Evolutionary conservation across 2,888 invertebrate species (phyloP).

Genomic region (Orthosia cruda): DNA sequence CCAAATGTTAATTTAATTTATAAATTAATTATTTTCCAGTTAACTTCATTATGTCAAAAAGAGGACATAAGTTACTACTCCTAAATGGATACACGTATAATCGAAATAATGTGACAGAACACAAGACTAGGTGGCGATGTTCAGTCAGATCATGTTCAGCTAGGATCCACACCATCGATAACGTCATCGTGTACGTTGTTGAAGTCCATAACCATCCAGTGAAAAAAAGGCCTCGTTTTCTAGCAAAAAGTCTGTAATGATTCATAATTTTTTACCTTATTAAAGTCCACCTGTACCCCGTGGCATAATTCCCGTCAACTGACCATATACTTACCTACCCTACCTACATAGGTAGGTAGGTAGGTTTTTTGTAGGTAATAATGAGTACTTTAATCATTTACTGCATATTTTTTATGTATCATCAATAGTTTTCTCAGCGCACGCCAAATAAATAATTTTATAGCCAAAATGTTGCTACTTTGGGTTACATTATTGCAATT

Average conservation of each 20-base stretch:
- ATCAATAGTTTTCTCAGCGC: too few species aligned
- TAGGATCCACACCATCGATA: constrained; percentile 72
- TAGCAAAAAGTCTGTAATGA: background rate
- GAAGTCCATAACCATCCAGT: constrained; percentile 59
- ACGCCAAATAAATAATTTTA: too few species aligned
- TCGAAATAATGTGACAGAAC: constrained; percentile 63
- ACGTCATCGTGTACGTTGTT: constrained; percentile 36
- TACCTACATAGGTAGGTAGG: too few species aligned
- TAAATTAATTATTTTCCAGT: background rate
- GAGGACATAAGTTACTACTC: constrained; percentile 66
- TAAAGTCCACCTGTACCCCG: too few species aligned
- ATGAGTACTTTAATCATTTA: too few species aligned
- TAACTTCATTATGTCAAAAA: constrained; percentile 5
- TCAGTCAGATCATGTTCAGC: constrained; percentile 71
- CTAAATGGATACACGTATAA: constrained; percentile 69
- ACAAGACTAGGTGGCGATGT: constrained; percentile 77
- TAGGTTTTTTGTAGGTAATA: too few species aligned
- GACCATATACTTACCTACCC: too few species aligned
- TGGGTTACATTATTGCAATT: too few species aligned
- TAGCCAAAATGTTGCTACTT: too few species aligned
- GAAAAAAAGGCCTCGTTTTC: background rate
- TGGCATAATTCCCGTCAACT: too few species aligned
- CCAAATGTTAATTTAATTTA: background rate
- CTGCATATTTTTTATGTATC: too few species aligned
- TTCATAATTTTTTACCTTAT: background rate